Evolutionary conservation across 2,888 invertebrate genomes (phyloP).

Genomic region (Mimumesa dahlbomi): DNA sequence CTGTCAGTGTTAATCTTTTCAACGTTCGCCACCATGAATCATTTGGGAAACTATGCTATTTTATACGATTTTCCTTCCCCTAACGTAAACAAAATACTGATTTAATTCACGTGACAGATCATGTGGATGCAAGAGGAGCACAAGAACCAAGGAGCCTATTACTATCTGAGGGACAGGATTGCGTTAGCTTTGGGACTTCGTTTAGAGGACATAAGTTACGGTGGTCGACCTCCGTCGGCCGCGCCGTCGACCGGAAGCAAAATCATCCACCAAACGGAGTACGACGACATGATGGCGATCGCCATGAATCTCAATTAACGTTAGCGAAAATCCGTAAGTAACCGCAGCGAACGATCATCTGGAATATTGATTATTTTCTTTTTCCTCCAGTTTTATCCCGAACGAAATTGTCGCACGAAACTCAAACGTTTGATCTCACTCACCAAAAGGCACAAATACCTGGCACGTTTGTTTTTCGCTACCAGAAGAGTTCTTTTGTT

Average conservation of each 20-base stretch:
- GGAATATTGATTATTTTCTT: too few species aligned
- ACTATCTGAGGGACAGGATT: constrained; percentile 82
- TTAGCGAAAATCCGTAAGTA: not conserved
- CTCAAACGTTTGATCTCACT: too few species aligned
- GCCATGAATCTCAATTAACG: constrained; percentile 62
- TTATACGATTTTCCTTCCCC: too few species aligned
- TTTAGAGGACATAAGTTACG: constrained; percentile 67
- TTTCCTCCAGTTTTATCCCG: too few species aligned
- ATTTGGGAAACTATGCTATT: too few species aligned
- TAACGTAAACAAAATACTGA: not conserved
- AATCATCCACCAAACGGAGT: constrained; percentile 65
- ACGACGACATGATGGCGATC: constrained; percentile 55
- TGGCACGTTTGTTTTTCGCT: not conserved
- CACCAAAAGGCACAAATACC: constrained; percentile 56
- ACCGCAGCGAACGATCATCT: too few species aligned
- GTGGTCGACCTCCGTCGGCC: constrained; percentile 66
- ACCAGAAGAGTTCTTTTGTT: constrained; percentile 3
- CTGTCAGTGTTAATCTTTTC: too few species aligned
- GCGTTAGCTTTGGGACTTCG: constrained; percentile 62
- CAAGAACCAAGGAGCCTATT: constrained; percentile 92
- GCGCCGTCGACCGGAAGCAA: constrained; percentile 73
- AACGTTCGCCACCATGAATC: too few species aligned
- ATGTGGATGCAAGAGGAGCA: constrained; percentile 94
- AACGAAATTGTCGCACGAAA: too few species aligned
- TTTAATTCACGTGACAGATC: constrained; percentile 50